These are phyloP conservation scores for Macrochelys suwanniensis DNA, from an alignment of 2,797 vertebrate genomes.

Conservation along the genomic window DNA sequence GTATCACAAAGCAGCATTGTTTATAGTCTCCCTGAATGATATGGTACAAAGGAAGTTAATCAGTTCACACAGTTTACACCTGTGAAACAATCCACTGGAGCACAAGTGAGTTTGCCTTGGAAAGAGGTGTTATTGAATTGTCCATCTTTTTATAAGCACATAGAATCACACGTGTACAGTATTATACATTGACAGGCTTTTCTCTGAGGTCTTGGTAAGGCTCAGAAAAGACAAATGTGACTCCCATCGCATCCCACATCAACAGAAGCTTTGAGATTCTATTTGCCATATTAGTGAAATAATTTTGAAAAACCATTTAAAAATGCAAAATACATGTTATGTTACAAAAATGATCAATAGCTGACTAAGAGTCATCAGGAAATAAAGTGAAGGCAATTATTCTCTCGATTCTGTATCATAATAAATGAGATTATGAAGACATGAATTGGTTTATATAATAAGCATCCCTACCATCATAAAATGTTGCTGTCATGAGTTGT, in stretches of 20 bases:
- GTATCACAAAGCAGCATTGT: background rate
- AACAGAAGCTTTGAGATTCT: background rate
- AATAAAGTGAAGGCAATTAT: background rate
- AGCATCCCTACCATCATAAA: background rate
- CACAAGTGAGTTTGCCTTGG: background rate
- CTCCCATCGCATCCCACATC: background rate
- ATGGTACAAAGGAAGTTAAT: slow-evolving; percentile 36
- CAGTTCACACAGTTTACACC: background rate
- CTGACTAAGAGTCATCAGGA: background rate
- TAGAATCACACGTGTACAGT: background rate
- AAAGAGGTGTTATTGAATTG: background rate
- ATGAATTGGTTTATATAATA: background rate
- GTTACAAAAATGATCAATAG: background rate
- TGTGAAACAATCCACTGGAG: background rate
- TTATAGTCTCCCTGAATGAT: slow-evolving; percentile 60
- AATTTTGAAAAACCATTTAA: fast-evolving
- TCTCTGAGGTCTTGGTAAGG: background rate
- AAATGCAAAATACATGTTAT: background rate
- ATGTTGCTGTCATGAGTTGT: fast-evolving
- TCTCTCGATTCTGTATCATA: background rate
- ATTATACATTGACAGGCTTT: background rate
- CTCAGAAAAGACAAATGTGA: background rate
- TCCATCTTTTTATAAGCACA: background rate
- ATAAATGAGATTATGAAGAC: background rate
- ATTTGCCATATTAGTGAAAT: background rate